Percentiles rank a stretch among this genome's conserved stretches.
Conservation (phyloP, 1,140 invertebrate species). For the Psix sp. region DNA sequence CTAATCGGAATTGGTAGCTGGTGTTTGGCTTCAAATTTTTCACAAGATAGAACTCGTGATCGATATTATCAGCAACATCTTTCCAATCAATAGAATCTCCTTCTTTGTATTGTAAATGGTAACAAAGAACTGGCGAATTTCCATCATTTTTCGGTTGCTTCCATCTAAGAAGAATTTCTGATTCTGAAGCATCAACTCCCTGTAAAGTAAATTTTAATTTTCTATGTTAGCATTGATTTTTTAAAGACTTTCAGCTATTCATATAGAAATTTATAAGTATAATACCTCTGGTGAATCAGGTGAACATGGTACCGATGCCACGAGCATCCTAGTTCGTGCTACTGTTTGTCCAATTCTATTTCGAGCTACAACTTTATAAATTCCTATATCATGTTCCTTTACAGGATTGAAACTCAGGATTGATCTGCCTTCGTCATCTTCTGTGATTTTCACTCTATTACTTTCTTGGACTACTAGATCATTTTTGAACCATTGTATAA, state of each 20-base stretch:
- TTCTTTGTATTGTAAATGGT: slow-evolving; percentile 88
- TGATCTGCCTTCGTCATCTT: slow-evolving; percentile 86
- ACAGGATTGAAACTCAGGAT: slow-evolving; percentile 86
- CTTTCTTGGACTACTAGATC: slow-evolving; percentile 90
- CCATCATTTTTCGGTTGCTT: slow-evolving; percentile 90
- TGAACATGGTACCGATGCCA: slow-evolving; percentile 85
- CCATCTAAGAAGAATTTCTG: slow-evolving; percentile 92
- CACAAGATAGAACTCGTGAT: slow-evolving; percentile 94
- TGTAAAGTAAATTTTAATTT: slow-evolving; percentile 21
- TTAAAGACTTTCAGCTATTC: no score
- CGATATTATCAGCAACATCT: slow-evolving; percentile 91
- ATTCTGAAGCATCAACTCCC: slow-evolving; percentile 85
- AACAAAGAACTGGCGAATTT: slow-evolving; percentile 89
- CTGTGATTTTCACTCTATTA: slow-evolving; percentile 85
- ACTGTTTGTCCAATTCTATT: slow-evolving; percentile 90
- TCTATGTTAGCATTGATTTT: no score
- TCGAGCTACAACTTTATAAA: slow-evolving; percentile 96
- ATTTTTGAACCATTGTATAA: slow-evolving; percentile 97
- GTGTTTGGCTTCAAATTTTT: slow-evolving; percentile 86
- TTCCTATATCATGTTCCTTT: slow-evolving; percentile 88
- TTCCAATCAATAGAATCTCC: slow-evolving; percentile 89
- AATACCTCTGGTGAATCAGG: slow-evolving; percentile 91
- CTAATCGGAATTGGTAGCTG: slow-evolving; percentile 92
- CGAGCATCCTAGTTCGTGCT: slow-evolving; percentile 84
- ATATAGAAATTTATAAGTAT: not conserved